phyloP scores from a whole-genome alignment of 2,797 vertebrate species.

The Pseudopleuronectes americanus region DNA sequence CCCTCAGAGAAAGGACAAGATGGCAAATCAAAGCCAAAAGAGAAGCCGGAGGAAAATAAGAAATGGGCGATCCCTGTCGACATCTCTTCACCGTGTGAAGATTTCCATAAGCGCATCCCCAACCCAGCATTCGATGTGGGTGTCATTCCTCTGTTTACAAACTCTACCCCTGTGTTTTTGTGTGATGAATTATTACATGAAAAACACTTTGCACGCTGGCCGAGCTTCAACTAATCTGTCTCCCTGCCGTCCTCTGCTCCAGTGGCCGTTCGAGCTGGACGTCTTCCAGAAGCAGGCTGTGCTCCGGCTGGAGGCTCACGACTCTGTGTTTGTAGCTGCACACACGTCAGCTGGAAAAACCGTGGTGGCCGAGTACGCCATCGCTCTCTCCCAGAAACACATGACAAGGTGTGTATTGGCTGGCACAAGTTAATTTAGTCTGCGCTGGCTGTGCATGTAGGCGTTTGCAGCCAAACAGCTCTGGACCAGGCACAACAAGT shows the following conservation, averaged over 20 bases:
- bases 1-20: constrained; percentile 63
- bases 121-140: constrained; percentile 85
- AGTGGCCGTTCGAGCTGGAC: constrained; percentile 94
- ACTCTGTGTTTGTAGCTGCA: constrained; percentile 92
- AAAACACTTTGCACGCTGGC: not conserved
- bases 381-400: constrained; percentile 93
- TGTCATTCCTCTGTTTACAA: not conserved
- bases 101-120: constrained; percentile 92
- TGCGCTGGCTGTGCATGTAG: not conserved
- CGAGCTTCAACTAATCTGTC: constrained; percentile 5
- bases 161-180: not conserved
- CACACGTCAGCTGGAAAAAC: constrained; percentile 96
- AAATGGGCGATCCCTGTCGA: constrained; percentile 92
- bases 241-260: constrained; percentile 26
- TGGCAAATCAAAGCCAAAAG: constrained; percentile 55
- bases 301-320: constrained; percentile 88
- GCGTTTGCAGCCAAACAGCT: not conserved
- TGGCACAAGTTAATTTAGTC: constrained; percentile 8
- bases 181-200: constrained; percentile 18
- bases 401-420: constrained; percentile 89
- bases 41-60: constrained; percentile 76
- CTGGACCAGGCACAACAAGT: not conserved
- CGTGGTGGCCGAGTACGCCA: constrained; percentile 94
- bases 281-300: constrained; percentile 95
- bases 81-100: constrained; percentile 85